Percentiles rank a stretch among this genome's conserved stretches.
Conservation (phyloP, 2,888 invertebrate species). For the Neocrepidodera transversa region DNA sequence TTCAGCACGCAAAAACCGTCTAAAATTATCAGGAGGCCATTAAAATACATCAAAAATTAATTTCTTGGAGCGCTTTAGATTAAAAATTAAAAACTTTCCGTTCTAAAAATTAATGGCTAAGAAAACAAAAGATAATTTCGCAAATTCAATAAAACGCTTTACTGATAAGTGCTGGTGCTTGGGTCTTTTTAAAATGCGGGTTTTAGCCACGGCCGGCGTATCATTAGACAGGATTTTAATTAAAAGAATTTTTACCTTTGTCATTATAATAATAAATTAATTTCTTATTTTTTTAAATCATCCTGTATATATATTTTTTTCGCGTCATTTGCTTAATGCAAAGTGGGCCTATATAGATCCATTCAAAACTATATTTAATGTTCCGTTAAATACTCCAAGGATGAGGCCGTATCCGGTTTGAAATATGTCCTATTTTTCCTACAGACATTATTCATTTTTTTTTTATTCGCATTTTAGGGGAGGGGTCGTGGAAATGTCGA, state of each 20-base stretch:
- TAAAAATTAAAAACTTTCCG: conserved; percentile 60
- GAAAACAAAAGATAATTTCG: conserved; percentile 60
- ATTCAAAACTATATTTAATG: conserved; percentile 59
- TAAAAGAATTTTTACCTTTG: conserved; percentile 50
- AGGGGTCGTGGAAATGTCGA: neutral
- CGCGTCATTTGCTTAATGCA: conserved; percentile 59
- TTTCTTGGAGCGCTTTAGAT: conserved; percentile 55
- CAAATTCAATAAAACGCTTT: conserved; percentile 57
- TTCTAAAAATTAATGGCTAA: conserved; percentile 59
- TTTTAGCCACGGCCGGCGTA: neutral
- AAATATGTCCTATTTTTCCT: conserved; percentile 37
- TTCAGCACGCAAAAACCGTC: conserved; percentile 40
- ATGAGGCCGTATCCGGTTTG: conserved; percentile 31
- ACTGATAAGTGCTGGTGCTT: conserved; percentile 45
- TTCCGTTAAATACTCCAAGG: conserved; percentile 56
- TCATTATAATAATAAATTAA: too few species aligned
- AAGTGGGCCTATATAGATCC: conserved; percentile 56
- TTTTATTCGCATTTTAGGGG: neutral
- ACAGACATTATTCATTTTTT: conserved; percentile 20
- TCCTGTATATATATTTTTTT: too few species aligned
- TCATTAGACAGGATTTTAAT: conserved; percentile 47
- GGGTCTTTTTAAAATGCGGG: conserved; percentile 1
- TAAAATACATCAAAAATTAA: conserved; percentile 57
- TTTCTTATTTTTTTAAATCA: too few species aligned
- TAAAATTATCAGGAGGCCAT: conserved; percentile 50